Evolutionary conservation across 2,113 vertebrate species (phyloP).

Genomic region (Atlantisia rogersi): DNA sequence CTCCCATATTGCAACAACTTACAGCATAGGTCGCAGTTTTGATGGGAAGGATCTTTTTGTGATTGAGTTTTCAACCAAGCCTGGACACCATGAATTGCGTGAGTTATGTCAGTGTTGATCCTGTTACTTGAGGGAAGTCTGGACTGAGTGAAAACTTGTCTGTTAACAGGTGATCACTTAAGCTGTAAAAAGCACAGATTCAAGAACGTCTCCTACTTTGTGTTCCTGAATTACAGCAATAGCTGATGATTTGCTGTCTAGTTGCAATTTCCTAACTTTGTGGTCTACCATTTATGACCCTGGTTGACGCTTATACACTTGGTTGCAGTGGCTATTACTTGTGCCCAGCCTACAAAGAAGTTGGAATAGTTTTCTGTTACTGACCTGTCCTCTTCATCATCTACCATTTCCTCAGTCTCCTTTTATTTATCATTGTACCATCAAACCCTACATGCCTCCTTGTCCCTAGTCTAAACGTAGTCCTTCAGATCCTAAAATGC

Average conservation of each 20-base stretch:
- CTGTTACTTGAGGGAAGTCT: neutral
- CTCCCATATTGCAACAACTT: constrained; percentile 85
- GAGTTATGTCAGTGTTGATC: constrained; percentile 63
- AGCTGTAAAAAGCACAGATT: neutral
- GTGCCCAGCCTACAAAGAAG: neutral
- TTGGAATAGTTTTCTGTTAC: neutral
- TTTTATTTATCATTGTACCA: neutral
- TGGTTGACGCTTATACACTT: neutral
- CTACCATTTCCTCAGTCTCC: neutral
- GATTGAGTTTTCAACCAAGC: constrained; percentile 91
- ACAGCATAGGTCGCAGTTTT: constrained; percentile 93
- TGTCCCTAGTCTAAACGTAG: neutral
- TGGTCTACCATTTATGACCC: neutral
- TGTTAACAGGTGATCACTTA: neutral
- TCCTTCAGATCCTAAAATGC: neutral
- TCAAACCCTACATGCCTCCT: neutral
- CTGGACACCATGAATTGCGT: constrained; percentile 92
- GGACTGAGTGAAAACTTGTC: neutral
- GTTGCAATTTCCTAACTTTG: neutral
- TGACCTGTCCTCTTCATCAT: neutral
- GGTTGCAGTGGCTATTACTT: neutral
- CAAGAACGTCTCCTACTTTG: neutral
- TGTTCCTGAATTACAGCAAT: neutral
- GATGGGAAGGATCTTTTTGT: constrained; percentile 91
- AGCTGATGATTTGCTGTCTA: neutral